Evolutionary conservation across 2,888 invertebrate species (phyloP).

Genomic region (Leistus spinibarbis): DNA sequence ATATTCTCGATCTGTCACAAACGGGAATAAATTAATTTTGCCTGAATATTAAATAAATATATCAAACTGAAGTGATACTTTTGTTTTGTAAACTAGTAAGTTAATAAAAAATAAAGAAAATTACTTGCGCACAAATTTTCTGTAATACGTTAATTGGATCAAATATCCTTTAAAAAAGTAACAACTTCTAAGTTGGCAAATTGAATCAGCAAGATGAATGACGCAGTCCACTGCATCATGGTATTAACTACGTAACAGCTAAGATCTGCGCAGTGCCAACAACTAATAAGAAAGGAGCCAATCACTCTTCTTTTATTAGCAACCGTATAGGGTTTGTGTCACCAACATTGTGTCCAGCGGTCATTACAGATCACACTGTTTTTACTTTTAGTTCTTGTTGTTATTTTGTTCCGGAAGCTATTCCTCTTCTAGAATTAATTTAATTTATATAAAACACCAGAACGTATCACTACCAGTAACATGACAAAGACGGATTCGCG

Average conservation of each 20-base stretch:
- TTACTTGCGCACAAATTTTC: constrained; percentile 24
- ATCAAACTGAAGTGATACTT: neutral
- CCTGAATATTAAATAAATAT: neutral
- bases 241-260: too few relatives aligned
- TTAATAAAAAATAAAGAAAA: neutral
- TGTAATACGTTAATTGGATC: constrained; percentile 33
- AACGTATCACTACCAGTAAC: constrained; percentile 14
- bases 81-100: neutral
- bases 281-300: constrained; percentile 28
- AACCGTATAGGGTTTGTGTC: constrained; percentile 6
- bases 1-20: too few relatives aligned
- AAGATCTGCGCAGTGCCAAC: constrained; percentile 12
- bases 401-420: constrained; percentile 21
- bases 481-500: constrained; percentile 27
- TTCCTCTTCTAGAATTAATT: constrained; percentile 35
- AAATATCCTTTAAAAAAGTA: constrained; percentile 18
- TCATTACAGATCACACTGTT: neutral
- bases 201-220: constrained; percentile 39
- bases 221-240: constrained; percentile 27
- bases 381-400: neutral
- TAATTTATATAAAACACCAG: constrained; percentile 32
- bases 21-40: too few relatives aligned
- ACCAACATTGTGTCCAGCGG: neutral
- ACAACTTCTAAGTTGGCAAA: constrained; percentile 31
- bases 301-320: constrained; percentile 36